These are phyloP conservation scores for Anoplopoma fimbria DNA, from an alignment of 2,113 vertebrate species.

Conservation along the genomic window DNA sequence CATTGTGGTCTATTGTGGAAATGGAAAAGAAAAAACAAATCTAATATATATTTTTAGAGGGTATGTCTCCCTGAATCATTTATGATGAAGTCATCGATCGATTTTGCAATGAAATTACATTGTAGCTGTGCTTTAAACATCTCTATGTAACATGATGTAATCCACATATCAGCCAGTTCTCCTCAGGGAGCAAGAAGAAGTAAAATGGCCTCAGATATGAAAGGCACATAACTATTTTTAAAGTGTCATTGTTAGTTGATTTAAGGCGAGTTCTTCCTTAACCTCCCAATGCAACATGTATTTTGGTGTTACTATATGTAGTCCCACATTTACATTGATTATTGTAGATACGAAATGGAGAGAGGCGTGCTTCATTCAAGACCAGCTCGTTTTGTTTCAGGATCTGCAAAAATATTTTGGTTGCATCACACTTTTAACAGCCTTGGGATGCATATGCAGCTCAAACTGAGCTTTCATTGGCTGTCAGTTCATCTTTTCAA, in stretches of 20 bases:
- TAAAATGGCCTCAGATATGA: background rate
- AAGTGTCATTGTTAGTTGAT: background rate
- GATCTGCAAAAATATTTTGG: background rate
- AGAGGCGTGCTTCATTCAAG: background rate
- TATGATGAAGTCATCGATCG: slow-evolving; percentile 4
- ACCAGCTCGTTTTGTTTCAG: background rate
- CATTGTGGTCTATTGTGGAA: slow-evolving; percentile 15
- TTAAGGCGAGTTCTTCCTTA: background rate
- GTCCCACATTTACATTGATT: background rate
- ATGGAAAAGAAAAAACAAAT: background rate
- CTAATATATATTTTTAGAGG: background rate
- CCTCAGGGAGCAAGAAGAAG: background rate
- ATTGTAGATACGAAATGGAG: background rate
- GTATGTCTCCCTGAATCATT: slow-evolving; percentile 8
- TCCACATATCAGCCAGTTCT: slow-evolving; percentile 20
- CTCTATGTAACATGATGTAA: slow-evolving; percentile 11
- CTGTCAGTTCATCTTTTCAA: slow-evolving; percentile 33
- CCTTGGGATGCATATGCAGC: background rate
- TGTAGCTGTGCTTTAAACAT: slow-evolving; percentile 16
- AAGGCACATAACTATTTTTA: background rate
- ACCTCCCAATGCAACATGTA: background rate
- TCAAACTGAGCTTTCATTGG: slow-evolving; percentile 4
- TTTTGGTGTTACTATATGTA: background rate
- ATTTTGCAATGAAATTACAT: slow-evolving; percentile 37
- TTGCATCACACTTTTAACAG: slow-evolving; percentile 5